phyloP scores from a whole-genome alignment of 2,113 vertebrate genomes.

The Gymnogyps californianus region DNA sequence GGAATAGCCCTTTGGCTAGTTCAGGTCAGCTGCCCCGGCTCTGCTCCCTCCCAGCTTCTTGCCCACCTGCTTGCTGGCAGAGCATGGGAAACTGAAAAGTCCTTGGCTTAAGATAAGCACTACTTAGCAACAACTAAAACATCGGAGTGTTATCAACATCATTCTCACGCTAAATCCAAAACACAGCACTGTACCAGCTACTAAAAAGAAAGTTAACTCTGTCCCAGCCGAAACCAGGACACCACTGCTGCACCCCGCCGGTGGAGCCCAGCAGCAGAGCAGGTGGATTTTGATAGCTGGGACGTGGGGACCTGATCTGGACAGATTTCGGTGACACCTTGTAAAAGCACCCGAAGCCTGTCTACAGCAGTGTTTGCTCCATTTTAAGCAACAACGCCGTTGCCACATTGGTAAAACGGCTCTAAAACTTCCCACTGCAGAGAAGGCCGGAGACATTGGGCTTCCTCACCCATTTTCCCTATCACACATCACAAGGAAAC shows the following conservation, averaged over 20 bases:
- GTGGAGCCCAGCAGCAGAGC: neutral
- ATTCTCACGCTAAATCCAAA: too few relatives aligned
- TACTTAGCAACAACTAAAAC: too few relatives aligned
- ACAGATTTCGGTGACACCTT: neutral
- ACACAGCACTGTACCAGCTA: too few relatives aligned
- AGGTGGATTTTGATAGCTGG: neutral
- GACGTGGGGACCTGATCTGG: neutral
- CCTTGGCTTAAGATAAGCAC: too few relatives aligned
- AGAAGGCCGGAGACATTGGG: neutral
- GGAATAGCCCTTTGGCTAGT: too few relatives aligned
- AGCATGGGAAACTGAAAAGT: too few relatives aligned
- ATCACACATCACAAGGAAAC: neutral
- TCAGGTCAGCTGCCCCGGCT: too few relatives aligned
- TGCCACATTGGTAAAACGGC: neutral
- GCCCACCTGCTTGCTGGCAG: too few relatives aligned
- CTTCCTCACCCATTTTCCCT: neutral
- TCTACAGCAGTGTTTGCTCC: neutral
- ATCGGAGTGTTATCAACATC: too few relatives aligned
- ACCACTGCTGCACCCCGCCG: rapidly evolving
- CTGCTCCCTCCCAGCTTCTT: too few relatives aligned
- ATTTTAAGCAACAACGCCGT: neutral
- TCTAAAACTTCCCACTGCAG: neutral
- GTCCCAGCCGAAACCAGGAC: too few relatives aligned
- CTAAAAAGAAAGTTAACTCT: too few relatives aligned
- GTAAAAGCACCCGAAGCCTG: neutral